A percentile compares a stretch with the other conserved stretches of the same genome.
phyloP scores from a whole-genome alignment of 2,113 vertebrate species.

The Pachyramphus minor region DNA sequence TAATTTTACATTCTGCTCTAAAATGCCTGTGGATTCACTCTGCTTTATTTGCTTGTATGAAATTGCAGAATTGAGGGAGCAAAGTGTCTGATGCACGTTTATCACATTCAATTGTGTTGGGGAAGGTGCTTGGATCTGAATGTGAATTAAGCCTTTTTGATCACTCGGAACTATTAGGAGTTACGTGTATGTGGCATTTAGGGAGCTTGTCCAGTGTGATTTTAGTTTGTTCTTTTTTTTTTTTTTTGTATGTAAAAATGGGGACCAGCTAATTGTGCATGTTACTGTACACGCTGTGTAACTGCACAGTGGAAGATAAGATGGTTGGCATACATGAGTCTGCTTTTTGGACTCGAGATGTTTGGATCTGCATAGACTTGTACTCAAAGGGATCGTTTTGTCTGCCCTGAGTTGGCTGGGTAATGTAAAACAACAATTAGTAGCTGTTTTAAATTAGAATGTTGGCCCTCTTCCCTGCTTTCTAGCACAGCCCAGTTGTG shows the following conservation, averaged over 20 bases:
- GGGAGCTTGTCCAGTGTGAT: neutral
- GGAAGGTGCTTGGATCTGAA: neutral
- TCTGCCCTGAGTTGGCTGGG: neutral
- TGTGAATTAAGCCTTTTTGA: neutral
- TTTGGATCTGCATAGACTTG: neutral
- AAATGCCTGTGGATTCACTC: neutral
- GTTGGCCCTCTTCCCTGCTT: neutral
- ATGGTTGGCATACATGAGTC: rapidly evolving
- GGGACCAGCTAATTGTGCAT: neutral
- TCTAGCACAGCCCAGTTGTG: neutral
- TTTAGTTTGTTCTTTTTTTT: no score
- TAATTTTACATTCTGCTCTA: neutral
- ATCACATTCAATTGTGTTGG: neutral
- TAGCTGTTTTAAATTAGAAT: neutral
- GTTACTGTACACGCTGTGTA: neutral
- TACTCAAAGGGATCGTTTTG: rapidly evolving
- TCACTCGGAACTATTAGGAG: neutral
- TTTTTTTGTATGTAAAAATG: neutral
- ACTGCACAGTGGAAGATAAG: neutral
- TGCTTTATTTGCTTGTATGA: neutral
- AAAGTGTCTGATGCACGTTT: neutral
- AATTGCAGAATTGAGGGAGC: neutral
- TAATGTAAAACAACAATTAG: neutral
- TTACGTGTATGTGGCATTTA: neutral
- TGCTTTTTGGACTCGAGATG: neutral